phyloP scores from a whole-genome alignment of 2,888 invertebrate species.

The Tinea pellionella region DNA sequence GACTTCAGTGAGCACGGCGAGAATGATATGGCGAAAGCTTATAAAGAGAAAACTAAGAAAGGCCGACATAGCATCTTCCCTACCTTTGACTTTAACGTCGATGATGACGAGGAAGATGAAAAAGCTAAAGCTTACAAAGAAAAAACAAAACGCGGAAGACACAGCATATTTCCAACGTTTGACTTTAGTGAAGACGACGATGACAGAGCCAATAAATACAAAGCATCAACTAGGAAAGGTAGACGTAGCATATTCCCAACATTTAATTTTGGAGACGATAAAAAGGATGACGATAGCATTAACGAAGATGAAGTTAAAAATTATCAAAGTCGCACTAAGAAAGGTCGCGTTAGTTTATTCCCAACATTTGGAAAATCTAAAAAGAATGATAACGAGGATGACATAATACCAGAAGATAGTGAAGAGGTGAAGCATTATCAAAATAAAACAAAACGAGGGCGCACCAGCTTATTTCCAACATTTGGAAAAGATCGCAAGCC shows the following conservation, averaged over 20 bases:
- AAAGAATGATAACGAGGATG: slow-evolving; percentile 45
- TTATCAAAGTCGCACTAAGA: slow-evolving; percentile 15
- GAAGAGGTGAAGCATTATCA: slow-evolving; percentile 56
- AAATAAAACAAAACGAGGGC: slow-evolving; percentile 47
- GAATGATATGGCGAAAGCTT: slow-evolving; percentile 31
- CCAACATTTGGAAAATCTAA: slow-evolving; percentile 16
- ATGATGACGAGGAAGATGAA: slow-evolving; percentile 42
- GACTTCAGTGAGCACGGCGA: slow-evolving; percentile 47
- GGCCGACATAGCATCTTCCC: slow-evolving; percentile 54
- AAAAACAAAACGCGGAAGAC: slow-evolving; percentile 18
- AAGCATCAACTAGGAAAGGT: slow-evolving; percentile 47
- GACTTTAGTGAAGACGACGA: slow-evolving; percentile 39
- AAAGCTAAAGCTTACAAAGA: slow-evolving; percentile 4
- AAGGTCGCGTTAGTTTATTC: slow-evolving; percentile 16
- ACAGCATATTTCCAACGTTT: slow-evolving; percentile 24
- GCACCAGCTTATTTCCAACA: slow-evolving; percentile 50
- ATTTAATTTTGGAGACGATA: slow-evolving; percentile 45
- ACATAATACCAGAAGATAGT: slow-evolving; percentile 52
- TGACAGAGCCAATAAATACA: slow-evolving; percentile 38
- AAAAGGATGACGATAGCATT: slow-evolving; percentile 27
- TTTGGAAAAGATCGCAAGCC: slow-evolving; percentile 53
- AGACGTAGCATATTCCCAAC: slow-evolving; percentile 55
- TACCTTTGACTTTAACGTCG: slow-evolving; percentile 51
- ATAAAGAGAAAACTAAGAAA: slow-evolving; percentile 45
- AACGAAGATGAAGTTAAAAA: slow-evolving; percentile 15